Percentiles rank a stretch among this genome's conserved stretches.
phyloP scores from a whole-genome alignment of 2,797 vertebrate species.

The Gambelia wislizenii region DNA sequence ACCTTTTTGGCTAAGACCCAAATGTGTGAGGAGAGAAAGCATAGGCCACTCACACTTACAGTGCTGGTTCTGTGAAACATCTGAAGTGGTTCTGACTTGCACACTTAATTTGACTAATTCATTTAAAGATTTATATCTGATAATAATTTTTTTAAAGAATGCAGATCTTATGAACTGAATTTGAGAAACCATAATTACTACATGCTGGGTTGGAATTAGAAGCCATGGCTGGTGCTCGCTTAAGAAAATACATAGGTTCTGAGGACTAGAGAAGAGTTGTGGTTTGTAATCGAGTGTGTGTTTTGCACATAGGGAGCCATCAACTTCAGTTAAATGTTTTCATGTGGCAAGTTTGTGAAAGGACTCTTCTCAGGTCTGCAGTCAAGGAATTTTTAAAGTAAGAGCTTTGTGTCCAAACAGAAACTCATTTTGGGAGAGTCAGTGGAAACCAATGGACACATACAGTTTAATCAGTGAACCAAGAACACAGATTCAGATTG shows the following conservation, averaged over 20 bases:
- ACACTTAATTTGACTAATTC: background rate
- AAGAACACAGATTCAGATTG: too few species aligned
- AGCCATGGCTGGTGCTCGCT: background rate
- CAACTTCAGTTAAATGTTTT: background rate
- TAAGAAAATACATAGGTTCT: conserved; percentile 13
- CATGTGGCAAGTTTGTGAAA: background rate
- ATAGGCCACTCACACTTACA: background rate
- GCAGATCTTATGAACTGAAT: conserved; percentile 21
- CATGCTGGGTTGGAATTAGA: background rate
- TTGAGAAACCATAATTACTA: conserved; percentile 34
- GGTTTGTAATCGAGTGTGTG: conserved; percentile 4
- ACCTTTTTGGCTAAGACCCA: background rate
- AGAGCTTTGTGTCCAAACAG: too few species aligned
- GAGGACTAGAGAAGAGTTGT: background rate
- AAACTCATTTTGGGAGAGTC: too few species aligned
- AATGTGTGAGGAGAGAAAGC: background rate
- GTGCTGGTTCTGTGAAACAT: background rate
- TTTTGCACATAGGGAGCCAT: background rate
- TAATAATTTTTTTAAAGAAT: background rate
- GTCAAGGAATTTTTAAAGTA: too few species aligned
- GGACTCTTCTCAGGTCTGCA: background rate
- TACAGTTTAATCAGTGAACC: too few species aligned
- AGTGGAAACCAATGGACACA: too few species aligned
- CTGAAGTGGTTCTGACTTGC: background rate
- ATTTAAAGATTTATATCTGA: background rate